These are phyloP conservation scores for Aphodius granarius DNA, from an alignment of 2,888 invertebrate genomes.

Conservation along the genomic window DNA sequence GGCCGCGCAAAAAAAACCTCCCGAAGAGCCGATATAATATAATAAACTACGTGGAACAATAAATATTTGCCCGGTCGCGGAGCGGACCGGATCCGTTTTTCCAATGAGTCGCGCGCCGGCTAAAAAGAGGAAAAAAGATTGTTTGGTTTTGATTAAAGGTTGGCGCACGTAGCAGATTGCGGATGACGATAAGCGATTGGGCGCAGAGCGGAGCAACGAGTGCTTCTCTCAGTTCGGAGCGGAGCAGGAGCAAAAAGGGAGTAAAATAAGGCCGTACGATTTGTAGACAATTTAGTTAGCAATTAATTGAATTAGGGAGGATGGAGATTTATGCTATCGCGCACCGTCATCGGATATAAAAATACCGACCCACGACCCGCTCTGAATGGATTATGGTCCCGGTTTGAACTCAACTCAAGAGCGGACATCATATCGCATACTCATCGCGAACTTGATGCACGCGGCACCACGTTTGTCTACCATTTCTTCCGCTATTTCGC, in stretches of 20 bases:
- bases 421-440: not conserved
- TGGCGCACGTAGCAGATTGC: conserved; percentile 20
- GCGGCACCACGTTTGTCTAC: not conserved
- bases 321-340: conserved; percentile 39
- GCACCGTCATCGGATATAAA: conserved; percentile 36
- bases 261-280: conserved; percentile 32
- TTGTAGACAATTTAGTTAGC: conserved; percentile 40
- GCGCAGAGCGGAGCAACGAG: conserved; percentile 2
- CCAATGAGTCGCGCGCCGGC: not conserved
- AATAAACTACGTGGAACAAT: not conserved
- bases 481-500: not conserved
- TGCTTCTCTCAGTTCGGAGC: not conserved
- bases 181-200: conserved; percentile 16
- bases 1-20: not conserved
- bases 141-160: conserved; percentile 12
- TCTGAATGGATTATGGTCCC: conserved; percentile 25
- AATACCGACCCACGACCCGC: conserved; percentile 32
- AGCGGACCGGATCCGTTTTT: not conserved
- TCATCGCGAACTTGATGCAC: not conserved
- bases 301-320: conserved; percentile 39
- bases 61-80: not conserved
- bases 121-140: conserved; percentile 1
- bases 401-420: not conserved
- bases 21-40: not conserved
- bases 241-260: conserved; percentile 21